phyloP scores from a whole-genome alignment of 1,140 invertebrate species.

The Drosophila biarmipes region DNA sequence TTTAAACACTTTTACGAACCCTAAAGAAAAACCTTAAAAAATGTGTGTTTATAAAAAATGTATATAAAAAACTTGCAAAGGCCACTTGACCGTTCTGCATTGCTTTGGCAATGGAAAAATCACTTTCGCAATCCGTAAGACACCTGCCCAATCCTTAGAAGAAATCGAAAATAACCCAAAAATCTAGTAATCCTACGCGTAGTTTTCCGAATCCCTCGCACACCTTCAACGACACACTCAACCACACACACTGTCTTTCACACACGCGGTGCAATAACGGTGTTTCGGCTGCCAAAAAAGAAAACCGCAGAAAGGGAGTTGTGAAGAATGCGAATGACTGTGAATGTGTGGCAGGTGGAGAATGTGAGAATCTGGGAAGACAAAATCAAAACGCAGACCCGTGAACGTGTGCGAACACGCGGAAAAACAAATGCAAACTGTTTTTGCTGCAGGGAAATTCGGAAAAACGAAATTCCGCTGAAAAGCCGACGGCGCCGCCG shows the following conservation, averaged over 20 bases:
- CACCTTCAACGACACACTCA: constrained; percentile 18
- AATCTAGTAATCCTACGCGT: constrained; percentile 6
- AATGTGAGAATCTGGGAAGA: constrained; percentile 23
- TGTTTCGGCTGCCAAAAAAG: constrained; percentile 24
- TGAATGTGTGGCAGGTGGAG: constrained; percentile 24
- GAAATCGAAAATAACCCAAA: constrained; percentile 5
- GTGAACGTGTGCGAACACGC: constrained; percentile 84
- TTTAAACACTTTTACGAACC: too few species aligned
- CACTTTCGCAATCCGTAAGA: background rate
- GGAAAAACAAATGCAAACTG: constrained; percentile 84
- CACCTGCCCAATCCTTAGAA: background rate
- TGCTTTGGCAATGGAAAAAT: background rate
- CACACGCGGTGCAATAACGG: constrained; percentile 24
- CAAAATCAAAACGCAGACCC: constrained; percentile 56
- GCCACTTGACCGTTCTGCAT: background rate
- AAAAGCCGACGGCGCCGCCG: constrained; percentile 29
- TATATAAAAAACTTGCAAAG: too few species aligned
- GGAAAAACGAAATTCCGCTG: constrained; percentile 30
- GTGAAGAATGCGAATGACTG: constrained; percentile 28
- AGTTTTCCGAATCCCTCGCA: constrained; percentile 22
- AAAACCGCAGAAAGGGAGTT: constrained; percentile 25
- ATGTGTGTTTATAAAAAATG: too few species aligned
- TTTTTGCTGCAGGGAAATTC: constrained; percentile 75
- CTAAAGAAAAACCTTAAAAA: too few species aligned
- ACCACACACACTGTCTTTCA: constrained; percentile 19